phyloP scores from a whole-genome alignment of 2,113 vertebrate genomes.

The Mellivora capensis region DNA sequence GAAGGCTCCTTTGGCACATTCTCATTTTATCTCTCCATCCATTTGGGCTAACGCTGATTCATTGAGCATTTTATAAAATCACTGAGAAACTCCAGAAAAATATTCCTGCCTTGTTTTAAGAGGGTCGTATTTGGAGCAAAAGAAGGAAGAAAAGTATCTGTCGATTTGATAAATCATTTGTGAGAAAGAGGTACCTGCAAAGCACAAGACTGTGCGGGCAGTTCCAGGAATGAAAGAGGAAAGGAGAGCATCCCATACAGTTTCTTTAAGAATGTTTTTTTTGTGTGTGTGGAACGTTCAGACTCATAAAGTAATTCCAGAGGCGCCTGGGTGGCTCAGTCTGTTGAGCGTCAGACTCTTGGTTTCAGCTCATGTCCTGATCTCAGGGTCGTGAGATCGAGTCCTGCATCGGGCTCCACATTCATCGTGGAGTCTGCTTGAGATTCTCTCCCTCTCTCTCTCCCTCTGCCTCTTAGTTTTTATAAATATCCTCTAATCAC shows the following conservation, averaged over 20 bases:
- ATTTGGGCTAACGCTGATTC: neutral
- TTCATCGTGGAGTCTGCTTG: too few relatives aligned
- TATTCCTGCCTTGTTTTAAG: neutral
- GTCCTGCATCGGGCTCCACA: too few relatives aligned
- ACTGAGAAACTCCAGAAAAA: neutral
- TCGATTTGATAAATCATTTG: neutral
- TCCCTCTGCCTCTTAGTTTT: too few relatives aligned
- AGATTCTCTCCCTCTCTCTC: too few relatives aligned
- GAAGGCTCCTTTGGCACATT: neutral
- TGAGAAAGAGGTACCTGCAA: neutral
- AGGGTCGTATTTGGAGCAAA: neutral
- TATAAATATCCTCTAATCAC: neutral
- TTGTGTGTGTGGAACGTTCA: too few relatives aligned
- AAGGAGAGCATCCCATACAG: neutral
- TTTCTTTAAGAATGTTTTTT: neutral
- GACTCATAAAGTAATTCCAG: too few relatives aligned
- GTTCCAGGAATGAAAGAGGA: neutral
- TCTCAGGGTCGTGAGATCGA: too few relatives aligned
- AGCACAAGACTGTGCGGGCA: neutral
- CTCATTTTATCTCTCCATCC: neutral
- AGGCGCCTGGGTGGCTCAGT: too few relatives aligned
- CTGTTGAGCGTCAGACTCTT: too few relatives aligned
- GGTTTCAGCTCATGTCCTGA: too few relatives aligned
- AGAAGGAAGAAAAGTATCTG: neutral
- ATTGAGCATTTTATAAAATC: neutral